phyloP scores from a whole-genome alignment of 2,888 invertebrate species.

The Ophraella communa region DNA sequence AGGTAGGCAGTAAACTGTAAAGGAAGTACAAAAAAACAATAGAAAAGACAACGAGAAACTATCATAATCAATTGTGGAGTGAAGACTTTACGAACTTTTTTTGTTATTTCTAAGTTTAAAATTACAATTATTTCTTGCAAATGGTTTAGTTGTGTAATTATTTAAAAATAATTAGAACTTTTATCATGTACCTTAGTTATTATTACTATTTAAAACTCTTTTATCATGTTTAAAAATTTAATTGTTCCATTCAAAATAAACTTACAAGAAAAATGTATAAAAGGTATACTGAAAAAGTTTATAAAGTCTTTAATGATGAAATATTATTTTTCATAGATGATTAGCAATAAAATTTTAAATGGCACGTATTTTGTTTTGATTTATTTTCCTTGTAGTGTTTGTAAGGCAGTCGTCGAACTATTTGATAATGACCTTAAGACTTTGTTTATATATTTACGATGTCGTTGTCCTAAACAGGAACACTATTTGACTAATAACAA shows the following conservation, averaged over 20 bases:
- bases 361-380: background rate
- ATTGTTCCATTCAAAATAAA: background rate
- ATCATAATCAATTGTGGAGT: constrained; percentile 1
- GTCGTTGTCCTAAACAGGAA: constrained; percentile 16
- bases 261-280: background rate
- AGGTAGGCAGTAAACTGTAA: constrained; percentile 30
- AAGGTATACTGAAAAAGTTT: background rate
- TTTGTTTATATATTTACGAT: constrained; percentile 10
- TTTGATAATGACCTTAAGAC: constrained; percentile 31
- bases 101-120: background rate
- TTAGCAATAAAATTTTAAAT: background rate
- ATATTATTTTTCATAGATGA: background rate
- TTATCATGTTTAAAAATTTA: background rate
- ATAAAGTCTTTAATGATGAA: background rate
- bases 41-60: constrained; percentile 35
- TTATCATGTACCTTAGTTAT: too few species aligned
- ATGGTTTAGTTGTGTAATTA: too few species aligned
- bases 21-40: constrained; percentile 28
- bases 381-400: constrained; percentile 9
- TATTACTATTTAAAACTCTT: too few species aligned
- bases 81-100: background rate
- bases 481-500: background rate
- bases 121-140: background rate
- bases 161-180: too few species aligned
- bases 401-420: constrained; percentile 23